These are phyloP conservation scores for Ibidorhyncha struthersii DNA, from an alignment of 2,113 vertebrate species.

Conservation along the genomic window DNA sequence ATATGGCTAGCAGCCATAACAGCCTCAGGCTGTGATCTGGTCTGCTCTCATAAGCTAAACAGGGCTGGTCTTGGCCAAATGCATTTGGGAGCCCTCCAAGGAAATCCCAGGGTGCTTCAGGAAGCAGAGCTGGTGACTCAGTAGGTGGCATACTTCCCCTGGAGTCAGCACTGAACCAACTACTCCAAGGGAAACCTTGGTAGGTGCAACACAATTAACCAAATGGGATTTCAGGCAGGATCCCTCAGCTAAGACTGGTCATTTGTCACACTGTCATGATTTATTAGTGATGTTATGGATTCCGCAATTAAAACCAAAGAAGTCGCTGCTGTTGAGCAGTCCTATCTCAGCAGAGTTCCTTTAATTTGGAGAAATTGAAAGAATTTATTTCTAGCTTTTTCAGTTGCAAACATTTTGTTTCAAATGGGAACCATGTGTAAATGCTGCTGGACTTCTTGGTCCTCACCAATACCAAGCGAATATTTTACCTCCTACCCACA, in stretches of 20 bases:
- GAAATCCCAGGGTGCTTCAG: conserved; percentile 68
- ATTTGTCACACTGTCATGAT: conserved; percentile 31
- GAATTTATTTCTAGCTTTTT: neutral
- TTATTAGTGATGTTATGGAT: conserved; percentile 4
- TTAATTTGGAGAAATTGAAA: neutral
- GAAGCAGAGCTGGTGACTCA: conserved; percentile 68
- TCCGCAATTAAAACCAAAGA: conserved; percentile 15
- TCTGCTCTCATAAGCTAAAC: conserved; percentile 62
- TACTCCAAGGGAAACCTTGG: neutral
- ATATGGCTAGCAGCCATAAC: conserved; percentile 70
- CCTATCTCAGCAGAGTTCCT: neutral
- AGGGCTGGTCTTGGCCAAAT: conserved; percentile 40
- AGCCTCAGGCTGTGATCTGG: conserved; percentile 66
- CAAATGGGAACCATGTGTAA: neutral
- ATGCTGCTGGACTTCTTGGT: neutral
- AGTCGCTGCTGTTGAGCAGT: neutral
- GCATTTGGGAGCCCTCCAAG: conserved; percentile 63
- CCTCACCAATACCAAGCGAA: neutral
- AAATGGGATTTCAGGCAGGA: conserved; percentile 19
- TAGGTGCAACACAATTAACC: conserved; percentile 36
- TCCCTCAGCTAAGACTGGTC: neutral
- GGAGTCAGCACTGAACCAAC: conserved; percentile 31
- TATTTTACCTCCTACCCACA: neutral
- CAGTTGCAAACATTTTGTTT: neutral
- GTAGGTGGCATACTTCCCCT: conserved; percentile 60